Evolutionary conservation across 2,113 vertebrate species (phyloP), one percentile per base, ranked within the genome.

Genomic region (Entelurus aequoreus): DNA sequence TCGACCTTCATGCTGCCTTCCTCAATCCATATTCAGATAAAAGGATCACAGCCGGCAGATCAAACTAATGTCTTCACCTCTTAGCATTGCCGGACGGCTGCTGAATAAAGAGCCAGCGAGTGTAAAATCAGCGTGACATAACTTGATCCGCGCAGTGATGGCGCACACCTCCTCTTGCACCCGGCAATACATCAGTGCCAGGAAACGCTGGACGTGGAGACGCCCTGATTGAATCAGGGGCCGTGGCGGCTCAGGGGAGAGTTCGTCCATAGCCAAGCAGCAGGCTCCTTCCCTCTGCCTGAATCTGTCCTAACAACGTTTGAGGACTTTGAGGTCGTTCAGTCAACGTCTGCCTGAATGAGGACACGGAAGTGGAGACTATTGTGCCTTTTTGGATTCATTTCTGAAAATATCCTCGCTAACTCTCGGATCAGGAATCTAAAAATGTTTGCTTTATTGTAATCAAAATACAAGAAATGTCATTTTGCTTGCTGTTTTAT

Each of bases 181-280:
- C 77, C 78, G 69, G 86, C 72, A 80, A 90, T 92, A 89, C 48
- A 92, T 92, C 91, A 91, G 84, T 90, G 89, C 87, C 90, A 90
- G 85, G 74, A 83, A 78, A 80, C 66, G 66, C 74, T 73, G 79
- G 78, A 87, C 66, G 55, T 73, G 68, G 78, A 88, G 85, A 81
- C 78, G 42, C 66, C 6, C 74, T 86, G 82, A 89, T 89, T 81
- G 82, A 85, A 90, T 88, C 83, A 85, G 77, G 69, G 83, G 70
- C 81, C 66, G 60, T 15, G 28, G 68, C 77, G 76, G 67, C 83
- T 81, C 83, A 52, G 54, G 77, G 86, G 87, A 82, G 78, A 77
- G 77, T 87, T 86, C 79, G 77, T 86, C 83, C 75, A 60, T 53
- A 79, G 69, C 59, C 48, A 72, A 63, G 56, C 66, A 47, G 60